Conservation (phyloP, 2,113 vertebrate genomes). For the Vombatus ursinus region DNA sequence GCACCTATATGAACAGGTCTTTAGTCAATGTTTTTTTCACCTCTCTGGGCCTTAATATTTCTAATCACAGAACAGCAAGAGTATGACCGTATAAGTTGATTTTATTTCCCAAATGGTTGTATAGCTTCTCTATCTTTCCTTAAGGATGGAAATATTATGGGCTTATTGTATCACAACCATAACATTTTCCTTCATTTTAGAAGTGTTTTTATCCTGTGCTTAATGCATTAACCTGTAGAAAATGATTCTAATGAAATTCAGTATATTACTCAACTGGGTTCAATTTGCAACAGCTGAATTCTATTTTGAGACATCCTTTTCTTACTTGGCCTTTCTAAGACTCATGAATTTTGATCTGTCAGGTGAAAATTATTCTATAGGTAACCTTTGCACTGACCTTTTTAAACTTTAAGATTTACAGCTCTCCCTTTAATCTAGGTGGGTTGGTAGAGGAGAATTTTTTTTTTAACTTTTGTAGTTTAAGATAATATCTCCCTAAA, state of each 20-base stretch:
- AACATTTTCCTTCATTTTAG: neutral
- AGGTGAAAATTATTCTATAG: neutral
- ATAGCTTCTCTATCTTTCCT: neutral
- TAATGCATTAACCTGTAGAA: neutral
- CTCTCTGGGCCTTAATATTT: neutral
- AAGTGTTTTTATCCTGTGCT: neutral
- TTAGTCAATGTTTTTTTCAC: neutral
- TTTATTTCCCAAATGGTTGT: no score
- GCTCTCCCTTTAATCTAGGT: neutral
- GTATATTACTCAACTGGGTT: fast-evolving
- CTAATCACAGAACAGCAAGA: neutral
- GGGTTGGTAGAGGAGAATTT: neutral
- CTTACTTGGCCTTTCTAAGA: neutral
- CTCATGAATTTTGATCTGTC: neutral
- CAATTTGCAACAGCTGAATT: neutral
- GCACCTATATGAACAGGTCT: neutral
- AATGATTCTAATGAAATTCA: neutral
- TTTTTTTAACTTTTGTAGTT: neutral
- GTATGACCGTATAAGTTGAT: fast-evolving
- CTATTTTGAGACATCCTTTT: fast-evolving
- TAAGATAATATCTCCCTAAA: neutral
- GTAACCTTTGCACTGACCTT: neutral
- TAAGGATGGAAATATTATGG: neutral
- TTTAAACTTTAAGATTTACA: neutral
- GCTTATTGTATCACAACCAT: fast-evolving